Evolutionary conservation across 2,888 invertebrate species (phyloP), one percentile per base, ranked within the genome.

Genomic region (Eutolmus rufibarbis): DNA sequence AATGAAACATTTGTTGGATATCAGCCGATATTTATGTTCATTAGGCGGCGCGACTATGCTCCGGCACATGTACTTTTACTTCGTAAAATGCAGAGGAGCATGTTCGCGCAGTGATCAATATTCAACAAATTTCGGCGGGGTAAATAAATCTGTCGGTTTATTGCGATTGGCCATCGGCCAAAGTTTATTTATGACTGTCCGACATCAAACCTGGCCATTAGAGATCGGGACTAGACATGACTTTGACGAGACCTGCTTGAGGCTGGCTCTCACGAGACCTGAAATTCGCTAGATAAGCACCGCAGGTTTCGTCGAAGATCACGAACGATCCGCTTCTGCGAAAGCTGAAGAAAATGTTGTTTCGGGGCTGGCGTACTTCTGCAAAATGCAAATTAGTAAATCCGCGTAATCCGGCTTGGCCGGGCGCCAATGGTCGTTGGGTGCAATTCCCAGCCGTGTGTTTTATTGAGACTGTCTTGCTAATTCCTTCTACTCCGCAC

Each of bases 131-230:
- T 56, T 76, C 56, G n/a, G 40, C 23, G 88, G 78, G 81, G 87
- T 84, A 87, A 77, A 88, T 88, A 88, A 88, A 88, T 88, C 78
- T 88, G 87, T 76, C 46, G 82, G 81, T 87, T 88, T 88, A 87
- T 88, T 88, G 81, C 43, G 79, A 76, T 87, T 88, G 88, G 88
- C 88, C 66, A 87, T 86, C 86, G 77, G 87, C 88, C 88, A 88
- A 85, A 51, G 74, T 86, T 88, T 87, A 88, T 88, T 88, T 88
- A 88, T 81, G 88, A 87, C 79, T 86, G 74, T 81, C 79, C 66
- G 82, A 81, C 81, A 86, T 87, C 81, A 88, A 88, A 87, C 84
- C 82, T 87, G 78, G 85, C 74, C 85, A 43, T 74, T 74, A 74
- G 74, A 74, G 46, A 85, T 57, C 14, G 23, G 8, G 74, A 37